Base-by-base conservation (phyloP, 2,797 vertebrate species). In the Myiothlypis coronata region DNA sequence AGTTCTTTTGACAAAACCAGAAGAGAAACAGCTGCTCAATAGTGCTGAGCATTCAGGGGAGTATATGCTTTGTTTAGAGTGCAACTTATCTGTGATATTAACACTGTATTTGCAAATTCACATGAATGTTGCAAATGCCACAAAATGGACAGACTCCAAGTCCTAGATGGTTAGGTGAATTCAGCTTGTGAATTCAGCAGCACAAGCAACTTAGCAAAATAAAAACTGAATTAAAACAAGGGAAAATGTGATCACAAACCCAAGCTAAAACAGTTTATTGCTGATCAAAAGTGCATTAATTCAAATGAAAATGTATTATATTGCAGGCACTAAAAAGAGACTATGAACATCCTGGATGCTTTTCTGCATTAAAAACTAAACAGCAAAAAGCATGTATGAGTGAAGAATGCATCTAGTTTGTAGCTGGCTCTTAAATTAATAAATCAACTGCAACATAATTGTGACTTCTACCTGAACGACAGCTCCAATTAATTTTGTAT, bases 391-490 rank as follows among this genome's bases (percentile, higher is more conserved):
- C 56, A 59, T 2, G 2, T 71, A 68, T 3, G 27, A 90, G 46
- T 44, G 9, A 59, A 81, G 65, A 91, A 69, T 1, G 2, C 64
- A 94, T 55, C 60, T 95, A 56, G 39, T 77, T 90, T 71, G 27
- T 32, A 83, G 49, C 60, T 82, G 65, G 35, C 46, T 88, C 53
- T 82, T 88, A 92, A 93, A 96, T 94, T 91, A 94, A 94, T 96
- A 95, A 97, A 97, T 97, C 93, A 96, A 59, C 76, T 75, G 70
- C 94, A 91, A 91, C 44, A 72, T 90, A 94, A 93, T 85, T 90
- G 83, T 87, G 70, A 96, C 75, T 94, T 95, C 90, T 93, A 71
- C 59, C 72, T 90, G 83, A 97, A 91, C 0, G 23, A 91, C 90
- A 96, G 60, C 37, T 90, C 60, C 71, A 95, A 96, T 97, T 96